Evolutionary conservation across 1,140 invertebrate genomes (phyloP).

Genomic region (Stenopsyche tienmushanensis): DNA sequence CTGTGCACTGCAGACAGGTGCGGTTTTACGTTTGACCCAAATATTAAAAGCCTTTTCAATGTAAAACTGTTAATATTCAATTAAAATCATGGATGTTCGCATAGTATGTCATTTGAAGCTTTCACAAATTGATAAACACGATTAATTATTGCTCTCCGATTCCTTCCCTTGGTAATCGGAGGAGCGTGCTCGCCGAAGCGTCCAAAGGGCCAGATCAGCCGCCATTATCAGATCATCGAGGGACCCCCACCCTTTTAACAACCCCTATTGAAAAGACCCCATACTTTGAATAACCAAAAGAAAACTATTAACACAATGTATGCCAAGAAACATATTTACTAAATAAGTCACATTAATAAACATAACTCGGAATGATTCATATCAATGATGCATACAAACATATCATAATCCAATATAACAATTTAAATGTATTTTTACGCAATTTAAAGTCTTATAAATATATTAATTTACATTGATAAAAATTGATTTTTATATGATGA

Average conservation of each 20-base stretch:
- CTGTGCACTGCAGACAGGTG: too few relatives aligned
- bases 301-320: not conserved
- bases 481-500: too few relatives aligned
- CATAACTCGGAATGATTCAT: not conserved
- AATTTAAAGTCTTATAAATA: too few relatives aligned
- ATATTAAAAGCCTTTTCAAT: not conserved
- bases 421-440: not conserved
- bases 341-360: not conserved
- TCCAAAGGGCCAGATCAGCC: constrained; percentile 39
- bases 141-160: constrained; percentile 22
- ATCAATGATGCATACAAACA: not conserved
- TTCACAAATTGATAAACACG: constrained; percentile 24
- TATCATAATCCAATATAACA: not conserved
- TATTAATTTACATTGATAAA: too few relatives aligned
- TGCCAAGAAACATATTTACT: not conserved
- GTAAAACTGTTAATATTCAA: too few relatives aligned
- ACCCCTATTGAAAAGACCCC: not conserved
- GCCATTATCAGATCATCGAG: constrained; percentile 40
- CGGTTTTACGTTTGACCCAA: too few relatives aligned
- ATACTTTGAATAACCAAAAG: not conserved
- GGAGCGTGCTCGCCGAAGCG: constrained; percentile 37
- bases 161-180: constrained; percentile 31
- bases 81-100: too few relatives aligned
- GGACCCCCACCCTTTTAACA: constrained; percentile 9
- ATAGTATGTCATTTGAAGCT: not conserved